phyloP scores from a whole-genome alignment of 2,797 vertebrate genomes.

The Enteromius mattozi region DNA sequence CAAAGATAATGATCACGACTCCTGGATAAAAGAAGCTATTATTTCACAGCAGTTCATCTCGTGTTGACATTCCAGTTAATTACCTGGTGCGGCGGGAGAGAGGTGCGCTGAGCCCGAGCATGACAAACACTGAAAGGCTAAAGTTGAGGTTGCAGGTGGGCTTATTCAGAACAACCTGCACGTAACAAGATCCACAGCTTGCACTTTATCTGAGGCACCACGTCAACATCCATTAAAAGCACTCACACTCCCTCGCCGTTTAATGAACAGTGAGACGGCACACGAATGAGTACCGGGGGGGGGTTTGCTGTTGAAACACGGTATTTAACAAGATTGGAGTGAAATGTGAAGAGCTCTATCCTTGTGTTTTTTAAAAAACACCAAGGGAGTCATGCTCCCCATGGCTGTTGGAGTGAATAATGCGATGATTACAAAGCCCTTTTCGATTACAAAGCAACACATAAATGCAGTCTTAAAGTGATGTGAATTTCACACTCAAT shows the following conservation, averaged over 20 bases:
- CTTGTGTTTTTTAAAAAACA: slow-evolving; percentile 5
- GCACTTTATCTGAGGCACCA: slow-evolving; percentile 49
- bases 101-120: slow-evolving; percentile 44
- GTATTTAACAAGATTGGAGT: slow-evolving; percentile 40
- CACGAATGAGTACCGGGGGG: not conserved
- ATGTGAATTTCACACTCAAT: slow-evolving; percentile 39
- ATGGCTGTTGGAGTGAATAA: slow-evolving; percentile 36
- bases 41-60: slow-evolving; percentile 70
- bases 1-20: slow-evolving; percentile 70
- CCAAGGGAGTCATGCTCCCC: slow-evolving; percentile 10
- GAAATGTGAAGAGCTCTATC: slow-evolving; percentile 25
- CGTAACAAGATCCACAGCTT: slow-evolving; percentile 57
- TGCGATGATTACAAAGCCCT: slow-evolving; percentile 26
- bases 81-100: slow-evolving; percentile 65
- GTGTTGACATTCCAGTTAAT: slow-evolving; percentile 72
- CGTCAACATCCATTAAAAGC: slow-evolving; percentile 54
- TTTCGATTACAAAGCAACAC: slow-evolving; percentile 29
- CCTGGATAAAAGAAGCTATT: slow-evolving; percentile 72
- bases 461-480: slow-evolving; percentile 23
- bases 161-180: slow-evolving; percentile 54
- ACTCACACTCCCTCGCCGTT: slow-evolving; percentile 21
- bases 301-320: not conserved
- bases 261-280: slow-evolving; percentile 33
- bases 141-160: slow-evolving; percentile 43
- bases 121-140: slow-evolving; percentile 56